Conservation (phyloP, 1,140 invertebrate genomes). For the Archegozetes longisetosus region DNA sequence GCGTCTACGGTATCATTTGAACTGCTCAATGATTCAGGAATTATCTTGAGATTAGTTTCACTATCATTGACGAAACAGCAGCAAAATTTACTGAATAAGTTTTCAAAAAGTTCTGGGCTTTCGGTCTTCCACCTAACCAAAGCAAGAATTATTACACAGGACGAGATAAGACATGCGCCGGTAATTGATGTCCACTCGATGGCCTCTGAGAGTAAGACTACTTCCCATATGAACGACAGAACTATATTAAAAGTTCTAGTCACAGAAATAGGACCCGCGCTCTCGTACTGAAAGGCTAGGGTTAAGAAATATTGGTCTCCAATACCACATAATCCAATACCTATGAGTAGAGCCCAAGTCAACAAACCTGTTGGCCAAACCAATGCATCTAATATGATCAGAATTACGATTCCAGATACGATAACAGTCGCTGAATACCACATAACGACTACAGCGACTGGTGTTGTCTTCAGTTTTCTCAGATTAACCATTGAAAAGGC, state of each 20-base stretch:
- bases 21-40: too few species aligned
- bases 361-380: conserved; percentile 57
- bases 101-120: conserved; percentile 6
- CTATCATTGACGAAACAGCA: too few species aligned
- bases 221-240: conserved; percentile 49
- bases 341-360: conserved; percentile 58
- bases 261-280: conserved; percentile 72
- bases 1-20: too few species aligned
- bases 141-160: conserved; percentile 9
- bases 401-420: conserved; percentile 22
- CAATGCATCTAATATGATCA: conserved; percentile 50
- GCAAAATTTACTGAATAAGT: background rate
- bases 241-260: conserved; percentile 73
- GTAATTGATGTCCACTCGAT: conserved; percentile 7
- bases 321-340: conserved; percentile 65
- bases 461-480: conserved; percentile 61
- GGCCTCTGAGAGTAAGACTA: conserved; percentile 12
- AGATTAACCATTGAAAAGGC: conserved; percentile 70
- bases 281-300: conserved; percentile 65
- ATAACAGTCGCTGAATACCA: conserved; percentile 44
- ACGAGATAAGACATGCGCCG: conserved; percentile 10
- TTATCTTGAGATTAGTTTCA: too few species aligned
- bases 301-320: conserved; percentile 68
- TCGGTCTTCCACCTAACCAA: conserved; percentile 7
- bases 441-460: conserved; percentile 45